Evolutionary conservation across 2,888 invertebrate genomes (phyloP).

Genomic region (Cheilosia soror): DNA sequence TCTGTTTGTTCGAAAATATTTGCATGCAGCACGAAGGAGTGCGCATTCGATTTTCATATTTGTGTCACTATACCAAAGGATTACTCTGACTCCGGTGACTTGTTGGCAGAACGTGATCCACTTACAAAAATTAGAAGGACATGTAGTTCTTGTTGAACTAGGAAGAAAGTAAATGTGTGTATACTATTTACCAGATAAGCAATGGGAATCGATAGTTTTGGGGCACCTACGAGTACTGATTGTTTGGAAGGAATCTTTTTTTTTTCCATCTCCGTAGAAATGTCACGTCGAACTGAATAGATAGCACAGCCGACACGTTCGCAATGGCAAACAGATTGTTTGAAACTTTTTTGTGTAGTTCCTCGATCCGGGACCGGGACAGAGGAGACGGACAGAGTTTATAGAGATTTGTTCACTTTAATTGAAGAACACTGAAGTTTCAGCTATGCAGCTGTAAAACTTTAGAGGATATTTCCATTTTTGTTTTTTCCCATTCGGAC

Average conservation of each 20-base stretch:
- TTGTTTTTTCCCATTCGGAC: background rate
- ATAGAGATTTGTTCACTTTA: background rate
- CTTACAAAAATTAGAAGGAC: slow-evolving; percentile 21
- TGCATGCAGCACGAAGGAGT: slow-evolving; percentile 6
- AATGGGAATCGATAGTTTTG: slow-evolving; percentile 18
- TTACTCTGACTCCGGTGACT: background rate
- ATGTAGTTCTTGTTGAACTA: background rate
- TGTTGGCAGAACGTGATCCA: slow-evolving; percentile 32
- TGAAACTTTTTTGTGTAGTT: background rate
- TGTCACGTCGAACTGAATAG: slow-evolving; percentile 38
- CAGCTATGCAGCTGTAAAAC: background rate
- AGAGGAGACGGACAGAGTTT: background rate
- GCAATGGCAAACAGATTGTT: slow-evolving; percentile 30
- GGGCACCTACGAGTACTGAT: background rate
- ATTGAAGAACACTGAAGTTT: slow-evolving; percentile 3
- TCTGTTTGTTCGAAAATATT: slow-evolving; percentile 9
- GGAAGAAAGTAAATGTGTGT: slow-evolving; percentile 3
- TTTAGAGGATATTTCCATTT: background rate
- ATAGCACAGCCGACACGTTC: slow-evolving; percentile 36
- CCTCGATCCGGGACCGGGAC: background rate
- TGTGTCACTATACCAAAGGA: slow-evolving; percentile 15
- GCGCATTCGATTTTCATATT: slow-evolving; percentile 31
- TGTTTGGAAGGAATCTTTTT: slow-evolving; percentile 6
- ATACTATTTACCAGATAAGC: background rate
- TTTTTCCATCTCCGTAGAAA: background rate